Evolutionary conservation across 1,140 invertebrate genomes (phyloP), one percentile per base, ranked within the genome.

Genomic region (Hermatobates lingyangjiaoensis): DNA sequence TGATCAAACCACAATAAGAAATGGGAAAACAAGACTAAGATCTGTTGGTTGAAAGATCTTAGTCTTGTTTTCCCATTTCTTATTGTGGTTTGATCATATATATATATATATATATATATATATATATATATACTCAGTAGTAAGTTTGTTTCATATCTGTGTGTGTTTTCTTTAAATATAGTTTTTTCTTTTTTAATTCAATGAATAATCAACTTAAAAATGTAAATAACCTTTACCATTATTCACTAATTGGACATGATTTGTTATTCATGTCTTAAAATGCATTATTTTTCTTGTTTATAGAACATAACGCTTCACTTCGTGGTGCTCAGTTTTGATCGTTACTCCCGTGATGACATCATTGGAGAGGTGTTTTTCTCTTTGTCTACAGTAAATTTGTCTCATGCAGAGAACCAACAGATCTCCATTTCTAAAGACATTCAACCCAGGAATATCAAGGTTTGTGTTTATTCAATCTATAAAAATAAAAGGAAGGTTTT

Each of bases 331-430:
- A 94, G 90, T 66, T 98, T 96, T 66, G 94, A 98, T 69, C 78
- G 92, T 64, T 97, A 96, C 66, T 94, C 89, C 26, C 76, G 92
- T 20, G 93, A 98, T 63, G 91, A 96, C 61, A 88, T 97, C 51
- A 93, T 98, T 51, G 93, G 94, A 18, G 93, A 97, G 70, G 86
- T 94, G n/a, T 82, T 94, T 55, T 86, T 84, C 56, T 81, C 83
- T 15, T 66, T 95, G 52, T 79, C 79, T 23, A 75, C 74, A 21
- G 74, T 91, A 42, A 83, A 88, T 62, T 70, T 91, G 42, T 77
- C 82, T 5, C 75, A 83, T 51, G 78, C 80, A 12, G 83, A 85
- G 56, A 81, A 81, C 59, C 80, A 84, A 62, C 79, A 83, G 15
- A 68, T 82, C 52, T 76, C 79, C 3, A 71, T 91, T 24, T 80